Base-by-base conservation (phyloP, 2,888 invertebrate genomes). In the Philereme transversata region DNA sequence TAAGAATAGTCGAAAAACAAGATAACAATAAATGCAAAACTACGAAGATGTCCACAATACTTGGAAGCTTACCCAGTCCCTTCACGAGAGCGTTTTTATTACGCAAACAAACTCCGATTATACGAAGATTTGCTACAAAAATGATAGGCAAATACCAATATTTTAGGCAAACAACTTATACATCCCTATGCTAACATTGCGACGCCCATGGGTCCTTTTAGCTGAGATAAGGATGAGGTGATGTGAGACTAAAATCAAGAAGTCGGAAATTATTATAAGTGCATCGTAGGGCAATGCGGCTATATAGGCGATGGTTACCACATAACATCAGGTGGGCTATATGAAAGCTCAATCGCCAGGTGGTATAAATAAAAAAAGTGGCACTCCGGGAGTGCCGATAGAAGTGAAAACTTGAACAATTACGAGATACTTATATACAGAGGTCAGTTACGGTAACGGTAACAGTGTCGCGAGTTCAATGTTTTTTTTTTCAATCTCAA, bases 61-160 rank as follows among this genome's bases (percentile, higher is more conserved):
- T 5, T 4, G 5, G 35, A 47, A 5, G 8, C 36, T 5, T 9
- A n/a, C n/a, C 49, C 49, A 9, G 7, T n/a, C 7, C 36, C 7
- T 34, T 34, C 22, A 9, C 43, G n/a, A 41, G 33, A 33, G 41
- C 38, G 41, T 69, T 76, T 81, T 82, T 78, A 78, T 82, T 80
- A 74, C 69, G 78, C 77, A 88, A 87, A 87, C 85, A 87, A 78
- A 78, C 75, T 76, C 78, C 84, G 86, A 87, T 88, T 85, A 90
- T 87, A 81, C 81, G 72, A 81, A 85, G 88, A 90, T 90, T 88
- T 87, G 78, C 74, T 74, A 77, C 81, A 84, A 87, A 87, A 89
- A 87, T 87, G 84, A 89, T 88, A 86, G 81, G 84, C 85, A 90
- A 91, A 90, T 87, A 91, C 86, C 84, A 88, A 88, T 88, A 87